A percentile compares a stretch with the other conserved stretches of the same genome.
These are phyloP conservation scores for Spodoptera frugiperda DNA, from an alignment of 1,140 invertebrate genomes.

Conservation along the genomic window DNA sequence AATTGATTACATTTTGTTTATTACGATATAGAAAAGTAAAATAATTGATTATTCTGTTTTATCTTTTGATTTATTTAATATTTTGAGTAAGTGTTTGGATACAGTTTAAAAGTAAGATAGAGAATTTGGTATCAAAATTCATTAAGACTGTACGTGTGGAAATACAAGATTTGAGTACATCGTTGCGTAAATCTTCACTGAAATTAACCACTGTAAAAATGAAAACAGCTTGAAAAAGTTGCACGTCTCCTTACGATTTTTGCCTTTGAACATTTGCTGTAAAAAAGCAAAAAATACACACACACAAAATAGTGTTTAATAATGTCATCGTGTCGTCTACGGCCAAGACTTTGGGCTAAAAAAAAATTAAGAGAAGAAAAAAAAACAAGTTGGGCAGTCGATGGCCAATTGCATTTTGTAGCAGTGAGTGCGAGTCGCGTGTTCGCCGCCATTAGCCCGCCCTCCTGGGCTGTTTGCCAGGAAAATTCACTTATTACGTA, in stretches of 20 bases:
- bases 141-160: no score
- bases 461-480: constrained; percentile 67
- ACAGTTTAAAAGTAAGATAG: no score
- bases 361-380: constrained; percentile 53
- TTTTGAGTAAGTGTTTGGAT: background rate
- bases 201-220: no score
- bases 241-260: no score
- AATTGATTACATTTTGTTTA: constrained; percentile 23
- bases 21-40: background rate
- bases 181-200: no score
- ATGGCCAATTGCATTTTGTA: constrained; percentile 75
- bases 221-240: no score
- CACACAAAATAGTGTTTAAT: background rate
- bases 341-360: constrained; percentile 58
- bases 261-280: no score
- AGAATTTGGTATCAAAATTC: no score
- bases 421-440: constrained; percentile 66
- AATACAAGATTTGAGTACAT: no score
- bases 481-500: constrained; percentile 54
- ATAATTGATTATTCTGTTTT: constrained; percentile 5
- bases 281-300: no score
- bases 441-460: constrained; percentile 71
- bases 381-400: constrained; percentile 63
- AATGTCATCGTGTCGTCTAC: constrained; percentile 20
- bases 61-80: background rate